Evolutionary conservation across 2,888 invertebrate genomes (phyloP).

Genomic region (Catonia carolina): DNA sequence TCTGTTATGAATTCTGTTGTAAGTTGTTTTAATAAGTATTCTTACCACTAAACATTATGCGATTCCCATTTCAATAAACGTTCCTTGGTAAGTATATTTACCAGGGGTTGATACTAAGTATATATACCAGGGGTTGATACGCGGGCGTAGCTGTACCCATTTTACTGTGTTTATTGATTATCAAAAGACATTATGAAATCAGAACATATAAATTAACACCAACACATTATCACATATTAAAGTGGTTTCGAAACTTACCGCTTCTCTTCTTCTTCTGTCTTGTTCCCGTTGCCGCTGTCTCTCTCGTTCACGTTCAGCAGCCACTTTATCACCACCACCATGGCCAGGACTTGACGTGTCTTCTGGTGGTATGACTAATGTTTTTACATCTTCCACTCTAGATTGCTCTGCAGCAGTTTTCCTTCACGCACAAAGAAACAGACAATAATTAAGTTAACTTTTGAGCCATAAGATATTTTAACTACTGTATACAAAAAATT

Average conservation of each 20-base stretch:
- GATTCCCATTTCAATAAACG: no score
- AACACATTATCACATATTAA: background rate
- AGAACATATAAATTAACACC: background rate
- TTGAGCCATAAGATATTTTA: no score
- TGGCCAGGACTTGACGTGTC: constrained; percentile 44
- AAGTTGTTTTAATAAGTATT: no score
- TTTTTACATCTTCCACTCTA: constrained; percentile 39
- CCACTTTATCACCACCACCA: constrained; percentile 47
- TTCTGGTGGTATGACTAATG: constrained; percentile 40
- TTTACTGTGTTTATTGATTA: background rate
- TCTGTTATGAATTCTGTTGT: no score
- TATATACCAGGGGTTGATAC: no score
- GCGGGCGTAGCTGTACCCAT: background rate
- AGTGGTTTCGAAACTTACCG: constrained; percentile 55
- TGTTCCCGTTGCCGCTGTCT: constrained; percentile 75
- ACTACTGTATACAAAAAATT: no score
- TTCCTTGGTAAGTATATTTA: no score
- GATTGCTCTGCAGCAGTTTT: constrained; percentile 39
- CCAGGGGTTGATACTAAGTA: no score
- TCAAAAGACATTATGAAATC: background rate
- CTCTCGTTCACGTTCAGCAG: constrained; percentile 63
- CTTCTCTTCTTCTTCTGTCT: constrained; percentile 84
- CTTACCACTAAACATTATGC: no score
- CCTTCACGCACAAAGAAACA: constrained; percentile 20
- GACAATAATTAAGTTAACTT: no score